phyloP scores from a whole-genome alignment of 2,797 vertebrate species.

The Ataeniobius toweri region DNA sequence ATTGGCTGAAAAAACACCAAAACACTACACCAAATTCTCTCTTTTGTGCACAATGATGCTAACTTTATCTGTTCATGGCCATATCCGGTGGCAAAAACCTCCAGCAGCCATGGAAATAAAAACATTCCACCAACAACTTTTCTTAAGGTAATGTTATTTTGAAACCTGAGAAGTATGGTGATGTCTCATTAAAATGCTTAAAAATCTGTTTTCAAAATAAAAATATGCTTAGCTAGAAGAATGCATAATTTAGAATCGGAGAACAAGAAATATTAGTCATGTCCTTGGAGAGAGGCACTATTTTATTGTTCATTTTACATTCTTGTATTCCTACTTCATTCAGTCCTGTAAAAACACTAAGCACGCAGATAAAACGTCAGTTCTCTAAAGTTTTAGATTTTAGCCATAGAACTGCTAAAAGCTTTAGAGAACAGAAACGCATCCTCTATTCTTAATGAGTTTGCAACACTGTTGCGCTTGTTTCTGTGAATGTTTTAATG shows the following conservation, averaged over 20 bases:
- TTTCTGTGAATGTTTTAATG: neutral
- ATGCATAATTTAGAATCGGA: neutral
- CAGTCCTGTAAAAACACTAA: neutral
- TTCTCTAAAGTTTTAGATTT: neutral
- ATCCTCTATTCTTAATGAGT: neutral
- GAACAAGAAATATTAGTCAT: neutral
- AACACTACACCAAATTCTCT: neutral
- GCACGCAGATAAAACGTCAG: neutral
- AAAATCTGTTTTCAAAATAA: neutral
- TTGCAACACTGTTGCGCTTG: neutral
- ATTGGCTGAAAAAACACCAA: neutral
- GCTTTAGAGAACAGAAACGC: neutral
- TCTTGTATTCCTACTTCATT: neutral
- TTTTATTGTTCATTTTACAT: neutral
- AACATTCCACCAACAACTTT: neutral
- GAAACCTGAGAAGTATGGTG: neutral
- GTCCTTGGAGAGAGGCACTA: neutral
- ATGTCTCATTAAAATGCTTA: neutral
- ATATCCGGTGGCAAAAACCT: neutral
- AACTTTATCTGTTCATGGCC: neutral
- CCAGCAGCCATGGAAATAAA: neutral
- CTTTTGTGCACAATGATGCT: neutral
- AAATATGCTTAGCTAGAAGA: neutral
- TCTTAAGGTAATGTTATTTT: neutral
- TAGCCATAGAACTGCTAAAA: neutral